A percentile compares a stretch with the other conserved stretches of the same genome.
These are phyloP conservation scores for Apocrypta bakeri DNA, from an alignment of 1,140 invertebrate species.

Conservation along the genomic window DNA sequence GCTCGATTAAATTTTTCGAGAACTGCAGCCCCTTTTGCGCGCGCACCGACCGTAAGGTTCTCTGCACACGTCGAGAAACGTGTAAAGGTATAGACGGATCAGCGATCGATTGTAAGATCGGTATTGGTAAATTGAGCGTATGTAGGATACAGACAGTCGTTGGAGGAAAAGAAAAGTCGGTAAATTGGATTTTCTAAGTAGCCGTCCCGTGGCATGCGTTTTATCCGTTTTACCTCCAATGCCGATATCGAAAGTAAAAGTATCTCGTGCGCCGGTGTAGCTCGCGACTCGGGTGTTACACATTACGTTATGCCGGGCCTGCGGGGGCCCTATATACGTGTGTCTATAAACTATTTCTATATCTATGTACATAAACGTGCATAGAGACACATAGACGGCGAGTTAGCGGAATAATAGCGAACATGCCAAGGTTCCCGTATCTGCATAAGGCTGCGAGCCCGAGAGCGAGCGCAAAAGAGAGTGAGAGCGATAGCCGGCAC, in stretches of 20 bases:
- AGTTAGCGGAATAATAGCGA: not conserved
- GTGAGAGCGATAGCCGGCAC: not conserved
- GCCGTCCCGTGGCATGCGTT: not conserved
- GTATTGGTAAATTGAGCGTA: not conserved
- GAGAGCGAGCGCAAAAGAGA: not conserved
- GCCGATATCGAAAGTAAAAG: slow-evolving; percentile 35
- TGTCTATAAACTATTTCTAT: too few relatives aligned
- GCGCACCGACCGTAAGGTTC: too few relatives aligned
- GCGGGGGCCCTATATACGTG: not conserved
- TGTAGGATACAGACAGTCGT: not conserved
- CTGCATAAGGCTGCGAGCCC: not conserved
- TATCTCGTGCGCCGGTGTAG: not conserved
- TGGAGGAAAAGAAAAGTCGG: not conserved
- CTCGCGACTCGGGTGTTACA: not conserved
- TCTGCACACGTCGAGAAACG: too few relatives aligned
- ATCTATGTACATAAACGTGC: too few relatives aligned
- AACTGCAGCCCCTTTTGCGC: too few relatives aligned
- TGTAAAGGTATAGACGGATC: too few relatives aligned
- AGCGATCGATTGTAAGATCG: too few relatives aligned
- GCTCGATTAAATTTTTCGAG: too few relatives aligned
- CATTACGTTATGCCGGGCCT: not conserved
- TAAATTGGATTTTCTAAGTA: not conserved
- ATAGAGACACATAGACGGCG: too few relatives aligned
- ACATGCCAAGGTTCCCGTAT: not conserved
- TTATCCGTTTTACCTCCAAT: not conserved